Evolutionary conservation across 2,888 invertebrate species (phyloP).

Genomic region (Aspidiotus rigidus): DNA sequence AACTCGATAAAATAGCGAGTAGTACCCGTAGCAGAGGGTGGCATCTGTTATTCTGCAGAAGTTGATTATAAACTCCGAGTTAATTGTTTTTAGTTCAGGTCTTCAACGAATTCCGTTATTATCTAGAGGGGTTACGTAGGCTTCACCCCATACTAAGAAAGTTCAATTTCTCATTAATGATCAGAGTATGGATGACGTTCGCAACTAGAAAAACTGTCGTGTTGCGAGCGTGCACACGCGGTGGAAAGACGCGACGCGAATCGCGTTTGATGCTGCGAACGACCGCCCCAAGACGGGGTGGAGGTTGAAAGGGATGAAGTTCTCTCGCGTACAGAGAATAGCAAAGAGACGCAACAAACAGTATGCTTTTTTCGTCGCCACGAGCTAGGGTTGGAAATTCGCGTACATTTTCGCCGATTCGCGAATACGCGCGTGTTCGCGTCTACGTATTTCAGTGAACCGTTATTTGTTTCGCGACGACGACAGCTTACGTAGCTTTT

Average conservation of each 20-base stretch:
- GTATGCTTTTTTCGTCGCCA: slow-evolving; percentile 23
- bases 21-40: too few species aligned
- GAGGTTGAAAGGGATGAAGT: neutral
- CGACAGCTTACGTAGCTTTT: too few species aligned
- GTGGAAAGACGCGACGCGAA: too few species aligned
- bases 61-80: slow-evolving; percentile 26
- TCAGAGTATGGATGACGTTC: too few species aligned
- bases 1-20: too few species aligned
- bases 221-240: too few species aligned
- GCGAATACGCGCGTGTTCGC: too few species aligned
- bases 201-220: too few species aligned
- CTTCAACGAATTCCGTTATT: slow-evolving; percentile 10
- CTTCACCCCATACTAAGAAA: neutral
- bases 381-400: neutral
- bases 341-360: slow-evolving; percentile 26
- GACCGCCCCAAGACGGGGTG: neutral
- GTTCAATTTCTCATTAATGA: slow-evolving; percentile 4
- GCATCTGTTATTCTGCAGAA: neutral
- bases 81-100: slow-evolving; percentile 22
- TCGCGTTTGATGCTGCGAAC: too few species aligned
- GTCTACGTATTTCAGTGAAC: too few species aligned
- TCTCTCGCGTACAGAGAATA: neutral
- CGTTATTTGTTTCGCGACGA: too few species aligned
- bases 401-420: neutral
- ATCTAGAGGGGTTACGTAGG: neutral